Conservation (phyloP, 2,888 invertebrate genomes). For the Ceraclea dissimilis region DNA sequence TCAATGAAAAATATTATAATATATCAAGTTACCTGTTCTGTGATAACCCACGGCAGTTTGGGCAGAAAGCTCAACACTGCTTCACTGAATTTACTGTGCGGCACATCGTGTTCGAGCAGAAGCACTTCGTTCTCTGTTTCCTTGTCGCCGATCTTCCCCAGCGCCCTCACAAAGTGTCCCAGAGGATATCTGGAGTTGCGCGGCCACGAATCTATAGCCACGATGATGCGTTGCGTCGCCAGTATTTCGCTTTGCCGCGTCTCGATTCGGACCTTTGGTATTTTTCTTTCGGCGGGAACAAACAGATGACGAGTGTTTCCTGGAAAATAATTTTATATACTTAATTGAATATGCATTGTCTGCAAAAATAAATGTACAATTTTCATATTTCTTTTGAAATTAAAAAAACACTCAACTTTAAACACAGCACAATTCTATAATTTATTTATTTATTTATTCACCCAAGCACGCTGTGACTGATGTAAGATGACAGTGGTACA, state of each 20-base stretch:
- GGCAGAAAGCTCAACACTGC: constrained; percentile 90
- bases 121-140: constrained; percentile 96
- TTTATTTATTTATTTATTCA: no score
- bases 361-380: no score
- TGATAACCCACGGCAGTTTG: constrained; percentile 80
- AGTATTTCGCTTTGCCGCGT: constrained; percentile 82
- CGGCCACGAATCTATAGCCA: constrained; percentile 96
- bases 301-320: constrained; percentile 75
- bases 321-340: constrained; percentile 20
- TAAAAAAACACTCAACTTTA: no score
- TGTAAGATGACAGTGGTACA: no score
- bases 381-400: no score
- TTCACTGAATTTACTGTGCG: constrained; percentile 91
- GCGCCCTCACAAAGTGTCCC: constrained; percentile 91
- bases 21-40: constrained; percentile 57
- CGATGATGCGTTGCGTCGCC: constrained; percentile 80
- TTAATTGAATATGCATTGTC: no score
- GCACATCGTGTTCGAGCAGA: constrained; percentile 92
- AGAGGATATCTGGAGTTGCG: constrained; percentile 84
- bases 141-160: constrained; percentile 86
- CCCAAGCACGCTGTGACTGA: no score
- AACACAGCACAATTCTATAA: no score
- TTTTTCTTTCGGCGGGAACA: constrained; percentile 86
- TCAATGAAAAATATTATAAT: background rate
- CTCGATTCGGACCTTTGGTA: constrained; percentile 93